Percentiles rank a stretch among this genome's conserved stretches.
Conservation (phyloP, 2,888 invertebrate genomes). For the Scotopteryx bipunctaria region DNA sequence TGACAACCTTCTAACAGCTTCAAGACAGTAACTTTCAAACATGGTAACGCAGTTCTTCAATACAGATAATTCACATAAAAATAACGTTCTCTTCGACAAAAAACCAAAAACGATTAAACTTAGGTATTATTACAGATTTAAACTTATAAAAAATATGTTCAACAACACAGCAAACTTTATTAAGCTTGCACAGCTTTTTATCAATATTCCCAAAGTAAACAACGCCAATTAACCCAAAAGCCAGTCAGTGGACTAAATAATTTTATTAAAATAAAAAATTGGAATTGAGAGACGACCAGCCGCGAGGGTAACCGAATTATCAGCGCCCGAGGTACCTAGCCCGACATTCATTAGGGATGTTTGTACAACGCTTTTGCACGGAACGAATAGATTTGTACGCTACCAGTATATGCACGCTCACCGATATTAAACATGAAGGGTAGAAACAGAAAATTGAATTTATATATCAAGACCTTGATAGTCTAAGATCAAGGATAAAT, state of each 20-base stretch:
- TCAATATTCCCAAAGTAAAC: conserved; percentile 10
- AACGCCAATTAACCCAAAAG: conserved; percentile 27
- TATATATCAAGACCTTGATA: too few relatives aligned
- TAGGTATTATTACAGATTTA: too few relatives aligned
- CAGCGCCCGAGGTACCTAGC: conserved; percentile 33
- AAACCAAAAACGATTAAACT: too few relatives aligned
- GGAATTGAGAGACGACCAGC: conserved; percentile 40
- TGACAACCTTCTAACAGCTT: too few relatives aligned
- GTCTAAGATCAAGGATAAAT: too few relatives aligned
- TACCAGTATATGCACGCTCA: neutral
- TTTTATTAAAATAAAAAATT: conserved; percentile 34
- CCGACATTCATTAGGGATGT: conserved; percentile 68
- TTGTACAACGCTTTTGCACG: conserved; percentile 62
- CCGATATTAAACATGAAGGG: neutral
- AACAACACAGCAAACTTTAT: neutral
- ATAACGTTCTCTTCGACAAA: too few relatives aligned
- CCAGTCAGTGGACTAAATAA: conserved; percentile 30
- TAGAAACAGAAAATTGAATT: too few relatives aligned
- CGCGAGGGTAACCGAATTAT: conserved; percentile 66
- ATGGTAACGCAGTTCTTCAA: too few relatives aligned
- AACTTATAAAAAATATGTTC: neutral
- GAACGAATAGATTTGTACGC: conserved; percentile 64
- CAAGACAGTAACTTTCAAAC: too few relatives aligned
- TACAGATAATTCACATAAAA: too few relatives aligned
- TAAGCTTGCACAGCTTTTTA: conserved; percentile 1